These are phyloP conservation scores for Punctoribates punctum DNA, from an alignment of 2,888 invertebrate genomes.

Conservation along the genomic window DNA sequence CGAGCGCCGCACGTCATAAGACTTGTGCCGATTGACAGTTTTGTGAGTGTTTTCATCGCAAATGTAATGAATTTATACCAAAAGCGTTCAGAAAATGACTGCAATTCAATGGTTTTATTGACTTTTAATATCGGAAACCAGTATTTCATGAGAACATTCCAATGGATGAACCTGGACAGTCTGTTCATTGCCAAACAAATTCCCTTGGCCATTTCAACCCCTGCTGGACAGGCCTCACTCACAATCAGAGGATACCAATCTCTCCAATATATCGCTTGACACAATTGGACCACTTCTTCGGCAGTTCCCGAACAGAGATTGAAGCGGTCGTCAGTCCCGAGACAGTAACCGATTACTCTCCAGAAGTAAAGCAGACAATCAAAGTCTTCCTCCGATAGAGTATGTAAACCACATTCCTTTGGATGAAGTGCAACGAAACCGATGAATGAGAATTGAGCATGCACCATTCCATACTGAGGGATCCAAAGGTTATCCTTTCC, in stretches of 20 bases:
- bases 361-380: slow-evolving; percentile 76
- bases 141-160: slow-evolving; percentile 35
- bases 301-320: slow-evolving; percentile 41
- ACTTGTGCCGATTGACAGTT: neutral
- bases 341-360: slow-evolving; percentile 72
- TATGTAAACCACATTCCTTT: slow-evolving; percentile 64
- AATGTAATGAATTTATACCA: neutral
- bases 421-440: slow-evolving; percentile 65
- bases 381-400: slow-evolving; percentile 62
- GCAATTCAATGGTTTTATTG: slow-evolving; percentile 2
- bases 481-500: slow-evolving; percentile 57
- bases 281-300: slow-evolving; percentile 36
- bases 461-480: slow-evolving; percentile 74
- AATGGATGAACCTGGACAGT: neutral
- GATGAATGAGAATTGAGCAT: slow-evolving; percentile 82
- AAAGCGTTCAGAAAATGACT: neutral
- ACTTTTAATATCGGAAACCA: slow-evolving; percentile 31
- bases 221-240: neutral
- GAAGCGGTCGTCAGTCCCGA: slow-evolving; percentile 69
- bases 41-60: neutral
- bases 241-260: slow-evolving; percentile 37
- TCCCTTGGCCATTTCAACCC: slow-evolving; percentile 36
- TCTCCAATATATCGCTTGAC: slow-evolving; percentile 34
- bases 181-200: slow-evolving; percentile 40
- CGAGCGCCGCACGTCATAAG: neutral